Evolutionary conservation across 2,888 invertebrate genomes (phyloP), one percentile per base, ranked within the genome.

Genomic region (Taenaris catops): DNA sequence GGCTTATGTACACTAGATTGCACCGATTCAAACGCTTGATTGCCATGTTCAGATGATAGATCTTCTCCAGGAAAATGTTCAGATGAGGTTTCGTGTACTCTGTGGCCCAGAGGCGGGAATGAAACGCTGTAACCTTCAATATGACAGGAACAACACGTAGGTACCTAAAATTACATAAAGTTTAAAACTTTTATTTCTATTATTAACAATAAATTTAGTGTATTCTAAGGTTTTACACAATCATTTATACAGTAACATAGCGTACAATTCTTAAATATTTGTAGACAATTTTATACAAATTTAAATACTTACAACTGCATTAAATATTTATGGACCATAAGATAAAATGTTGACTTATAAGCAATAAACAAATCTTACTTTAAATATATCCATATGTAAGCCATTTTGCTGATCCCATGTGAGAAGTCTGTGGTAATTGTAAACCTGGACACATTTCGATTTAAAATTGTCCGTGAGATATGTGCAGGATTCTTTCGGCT

Each of bases 351-450:
- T n/a, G n/a, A n/a, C n/a, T n/a, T n/a, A n/a, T n/a, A n/a, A n/a
- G n/a, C n/a, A n/a, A n/a, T n/a, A n/a, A n/a, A 8, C 19, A 25
- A 17, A 18, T 27, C 36, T 26, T 67, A 92, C 93, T 88, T 94
- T 94, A 55, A 94, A 94, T 41, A 94, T 93, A 58, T 94, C 95
- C 89, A 94, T 93, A 49, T 94, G 94, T 1, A 95, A 87, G 4
- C 94, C 94, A 28, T 92, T 89, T 34, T 91, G 90, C 45, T 93
- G 91, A 58, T 94, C 94, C 94, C 95, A 95, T 0, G 94, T 94
- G 2, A 95, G 65, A 0, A 95, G 81, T 2, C 95, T 88, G 55
- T 95, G 95, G 54, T 94, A 94, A 58, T 94, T 94, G 64, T 93
- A 94, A 0, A 95, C 92, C 86, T 95, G 95, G 1, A 91, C 89